Evolutionary conservation across 2,797 vertebrate species (phyloP).

Genomic region (Euphonia xanthogaster): DNA sequence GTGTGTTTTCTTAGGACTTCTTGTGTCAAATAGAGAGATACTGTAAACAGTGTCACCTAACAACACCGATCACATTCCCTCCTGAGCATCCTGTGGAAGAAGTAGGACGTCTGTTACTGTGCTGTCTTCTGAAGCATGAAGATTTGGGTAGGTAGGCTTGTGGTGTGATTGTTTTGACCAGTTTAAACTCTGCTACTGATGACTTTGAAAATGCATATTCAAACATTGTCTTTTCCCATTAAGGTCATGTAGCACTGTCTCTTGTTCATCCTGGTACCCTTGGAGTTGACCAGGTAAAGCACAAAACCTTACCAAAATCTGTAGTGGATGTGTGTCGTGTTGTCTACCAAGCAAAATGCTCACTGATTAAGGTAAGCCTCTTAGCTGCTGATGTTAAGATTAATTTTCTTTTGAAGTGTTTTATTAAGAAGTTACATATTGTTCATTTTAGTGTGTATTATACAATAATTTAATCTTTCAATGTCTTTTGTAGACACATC

Average conservation of each 20-base stretch:
- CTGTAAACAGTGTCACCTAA: slow-evolving; percentile 96
- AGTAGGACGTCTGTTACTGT: slow-evolving; percentile 93
- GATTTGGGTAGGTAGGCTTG: slow-evolving; percentile 87
- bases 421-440: not conserved
- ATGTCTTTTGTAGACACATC: slow-evolving; percentile 86
- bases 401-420: not conserved
- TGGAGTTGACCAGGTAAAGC: slow-evolving; percentile 93
- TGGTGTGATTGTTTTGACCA: not conserved
- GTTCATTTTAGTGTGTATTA: not conserved
- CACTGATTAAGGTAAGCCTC: slow-evolving; percentile 90
- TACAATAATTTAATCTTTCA: not conserved
- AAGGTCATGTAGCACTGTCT: slow-evolving; percentile 93
- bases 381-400: not conserved
- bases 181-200: not conserved
- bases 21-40: slow-evolving; percentile 97
- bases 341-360: slow-evolving; percentile 98
- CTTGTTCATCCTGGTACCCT: slow-evolving; percentile 91
- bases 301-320: slow-evolving; percentile 91
- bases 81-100: slow-evolving; percentile 98
- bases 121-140: slow-evolving; percentile 97
- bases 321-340: slow-evolving; percentile 97
- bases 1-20: slow-evolving; percentile 84
- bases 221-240: not conserved
- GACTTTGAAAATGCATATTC: not conserved
- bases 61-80: slow-evolving; percentile 95